Evolutionary conservation across 2,797 vertebrate genomes (phyloP), one percentile per base, ranked within the genome.

Genomic region (Dallia pectoralis): DNA sequence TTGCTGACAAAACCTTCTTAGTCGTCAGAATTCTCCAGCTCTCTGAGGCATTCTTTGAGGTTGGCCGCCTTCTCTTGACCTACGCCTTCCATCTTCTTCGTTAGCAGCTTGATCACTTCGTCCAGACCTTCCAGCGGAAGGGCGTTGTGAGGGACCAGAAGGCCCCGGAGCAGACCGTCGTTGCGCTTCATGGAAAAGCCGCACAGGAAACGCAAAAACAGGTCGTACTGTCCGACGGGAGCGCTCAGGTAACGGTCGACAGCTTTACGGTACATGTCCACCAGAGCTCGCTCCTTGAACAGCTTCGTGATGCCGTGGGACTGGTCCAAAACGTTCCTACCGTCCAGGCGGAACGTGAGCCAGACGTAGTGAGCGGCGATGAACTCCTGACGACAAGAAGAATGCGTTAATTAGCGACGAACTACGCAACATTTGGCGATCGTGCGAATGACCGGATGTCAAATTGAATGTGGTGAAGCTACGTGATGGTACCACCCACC

Each of bases 301-400:
- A 27, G 0, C 14, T 11, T 16, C 1, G 22, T 25, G 30, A 48
- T n/a, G 2, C 73, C 70, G 1, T 73, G 33, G 7, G 62, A 25
- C 27, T 53, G n/a, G 5, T 75, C 78, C n/a, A 94, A 74, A n/a
- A 89, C 33, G 12, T 90, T 91, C 63, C 77, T 87, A 0, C 83
- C 82, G 0, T 90, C 85, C 2, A 1, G 32, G 67, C 79, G 74
- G 70, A 91, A 93, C 32, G 29, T 62, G 0, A 82, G 51, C 74
- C 91, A 93, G 36, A 85, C 81, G 3, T 92, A 92, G 40, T 93
- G 1, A 4, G 93, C 93, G 0, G 93, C 93, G 79, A 94, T 86
- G 82, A 89, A 94, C 71, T 92, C 90, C 88, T 91, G 82, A 4
- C 88, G 6, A 51, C 70, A 12, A 78, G 4, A 33, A 53, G 5